phyloP scores from a whole-genome alignment of 2,888 invertebrate species.

The Callosobruchus maculatus region DNA sequence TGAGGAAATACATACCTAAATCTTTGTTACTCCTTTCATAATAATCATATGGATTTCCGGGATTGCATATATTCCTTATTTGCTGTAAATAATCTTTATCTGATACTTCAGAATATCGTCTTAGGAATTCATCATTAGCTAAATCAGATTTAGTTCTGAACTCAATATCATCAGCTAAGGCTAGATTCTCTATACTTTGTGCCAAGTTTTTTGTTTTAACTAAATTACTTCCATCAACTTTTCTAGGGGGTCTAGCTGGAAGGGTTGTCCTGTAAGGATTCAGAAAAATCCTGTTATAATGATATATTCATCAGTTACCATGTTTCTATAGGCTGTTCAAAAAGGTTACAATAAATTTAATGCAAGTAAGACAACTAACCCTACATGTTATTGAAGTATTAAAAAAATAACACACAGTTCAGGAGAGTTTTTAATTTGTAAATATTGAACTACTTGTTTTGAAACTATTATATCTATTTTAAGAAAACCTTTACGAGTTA shows the following conservation, averaged over 20 bases:
- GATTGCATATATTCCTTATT: conserved; percentile 74
- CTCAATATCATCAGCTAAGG: conserved; percentile 42
- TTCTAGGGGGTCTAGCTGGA: conserved; percentile 54
- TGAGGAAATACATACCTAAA: conserved; percentile 45
- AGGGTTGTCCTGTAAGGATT: conserved; percentile 51
- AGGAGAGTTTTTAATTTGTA: too few species aligned
- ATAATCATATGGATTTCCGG: conserved; percentile 74
- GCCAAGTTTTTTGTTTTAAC: conserved; percentile 42
- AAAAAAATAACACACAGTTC: too few species aligned
- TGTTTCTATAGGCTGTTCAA: too few species aligned
- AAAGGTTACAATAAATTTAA: too few species aligned
- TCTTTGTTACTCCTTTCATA: conserved; percentile 77
- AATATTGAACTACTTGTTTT: too few species aligned
- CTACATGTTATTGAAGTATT: too few species aligned
- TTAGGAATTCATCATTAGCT: conserved; percentile 42
- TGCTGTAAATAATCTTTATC: conserved; percentile 73
- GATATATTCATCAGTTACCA: too few species aligned
- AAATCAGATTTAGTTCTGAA: conserved; percentile 39
- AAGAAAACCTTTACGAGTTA: too few species aligned
- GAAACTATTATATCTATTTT: too few species aligned
- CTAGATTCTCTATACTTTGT: conserved; percentile 47
- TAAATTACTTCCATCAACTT: conserved; percentile 29
- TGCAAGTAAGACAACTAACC: too few species aligned
- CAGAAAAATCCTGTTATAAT: too few species aligned
- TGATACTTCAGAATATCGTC: conserved; percentile 52